Evolutionary conservation across 2,888 invertebrate genomes (phyloP).

Genomic region (Heteropelma amictum): DNA sequence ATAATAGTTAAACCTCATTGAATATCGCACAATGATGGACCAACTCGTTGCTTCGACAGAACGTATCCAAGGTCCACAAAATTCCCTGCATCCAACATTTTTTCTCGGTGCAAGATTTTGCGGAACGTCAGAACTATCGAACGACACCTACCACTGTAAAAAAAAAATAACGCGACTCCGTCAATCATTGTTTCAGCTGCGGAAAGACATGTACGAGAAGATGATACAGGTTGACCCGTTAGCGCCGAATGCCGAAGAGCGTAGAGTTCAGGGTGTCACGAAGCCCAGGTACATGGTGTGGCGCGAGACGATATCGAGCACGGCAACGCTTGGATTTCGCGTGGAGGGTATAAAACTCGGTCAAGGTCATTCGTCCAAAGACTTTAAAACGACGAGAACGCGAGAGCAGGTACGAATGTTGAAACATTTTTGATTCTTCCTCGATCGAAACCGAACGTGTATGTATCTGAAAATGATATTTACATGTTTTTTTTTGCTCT

Average conservation of each 20-base stretch:
- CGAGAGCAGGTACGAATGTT: conserved; percentile 82
- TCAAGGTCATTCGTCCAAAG: conserved; percentile 94
- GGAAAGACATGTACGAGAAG: conserved; percentile 97
- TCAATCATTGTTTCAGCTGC: conserved; percentile 65
- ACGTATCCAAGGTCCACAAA: too few relatives aligned
- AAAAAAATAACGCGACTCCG: too few relatives aligned
- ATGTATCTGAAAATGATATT: not conserved
- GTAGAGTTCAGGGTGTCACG: conserved; percentile 92
- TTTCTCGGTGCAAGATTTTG: too few relatives aligned
- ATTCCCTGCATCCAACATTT: too few relatives aligned
- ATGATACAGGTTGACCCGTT: conserved; percentile 95
- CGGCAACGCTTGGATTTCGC: conserved; percentile 96
- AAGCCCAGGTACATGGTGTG: conserved; percentile 97
- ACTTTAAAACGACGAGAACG: conserved; percentile 95
- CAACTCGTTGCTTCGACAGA: too few relatives aligned
- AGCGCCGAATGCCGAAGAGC: conserved; percentile 95
- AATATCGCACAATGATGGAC: too few relatives aligned
- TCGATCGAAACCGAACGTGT: not conserved
- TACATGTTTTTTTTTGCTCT: not conserved
- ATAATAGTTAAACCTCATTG: too few relatives aligned
- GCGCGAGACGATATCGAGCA: conserved; percentile 98
- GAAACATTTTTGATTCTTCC: not conserved
- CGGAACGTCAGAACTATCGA: too few relatives aligned
- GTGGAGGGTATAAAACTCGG: conserved; percentile 96
- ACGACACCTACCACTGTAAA: too few relatives aligned